Percentiles rank a stretch among this genome's conserved stretches.
These are phyloP conservation scores for Oreotragus oreotragus DNA, from an alignment of 2,113 vertebrate species.

Conservation along the genomic window DNA sequence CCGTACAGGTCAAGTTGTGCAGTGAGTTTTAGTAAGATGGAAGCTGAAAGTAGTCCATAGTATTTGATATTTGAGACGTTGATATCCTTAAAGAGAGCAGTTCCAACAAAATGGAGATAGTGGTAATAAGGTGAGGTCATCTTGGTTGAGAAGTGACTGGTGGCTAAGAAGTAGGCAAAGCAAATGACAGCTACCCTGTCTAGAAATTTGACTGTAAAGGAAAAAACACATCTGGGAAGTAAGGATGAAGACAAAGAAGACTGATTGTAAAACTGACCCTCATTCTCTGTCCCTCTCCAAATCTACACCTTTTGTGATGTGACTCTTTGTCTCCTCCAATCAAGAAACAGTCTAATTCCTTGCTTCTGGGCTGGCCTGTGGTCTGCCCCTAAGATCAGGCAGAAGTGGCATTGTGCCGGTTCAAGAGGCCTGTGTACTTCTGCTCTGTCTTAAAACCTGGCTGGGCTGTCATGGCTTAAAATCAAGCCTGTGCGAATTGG, in stretches of 20 bases:
- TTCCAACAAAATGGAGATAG: not conserved
- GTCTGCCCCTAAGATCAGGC: not conserved
- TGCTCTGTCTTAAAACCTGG: not conserved
- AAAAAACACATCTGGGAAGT: not conserved
- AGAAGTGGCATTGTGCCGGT: not conserved
- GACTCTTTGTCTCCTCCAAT: not conserved
- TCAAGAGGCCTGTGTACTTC: not conserved
- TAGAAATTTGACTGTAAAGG: not conserved
- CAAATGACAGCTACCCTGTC: not conserved
- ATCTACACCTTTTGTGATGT: not conserved
- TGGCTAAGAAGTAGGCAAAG: not conserved
- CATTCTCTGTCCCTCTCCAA: not conserved
- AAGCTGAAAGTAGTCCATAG: not conserved
- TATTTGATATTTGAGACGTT: not conserved
- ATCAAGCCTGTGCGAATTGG: not conserved
- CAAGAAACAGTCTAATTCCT: not conserved
- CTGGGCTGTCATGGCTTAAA: not conserved
- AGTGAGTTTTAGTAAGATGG: not conserved
- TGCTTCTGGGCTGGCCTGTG: not conserved
- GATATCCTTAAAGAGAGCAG: not conserved
- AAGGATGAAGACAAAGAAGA: not conserved
- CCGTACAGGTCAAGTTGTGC: not conserved
- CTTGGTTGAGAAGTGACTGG: not conserved
- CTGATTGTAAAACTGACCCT: not conserved
- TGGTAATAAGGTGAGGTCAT: not conserved